Evolutionary conservation across 2,888 invertebrate species (phyloP), one percentile per base, ranked within the genome.

Genomic region (Myopa tessellatipennis): DNA sequence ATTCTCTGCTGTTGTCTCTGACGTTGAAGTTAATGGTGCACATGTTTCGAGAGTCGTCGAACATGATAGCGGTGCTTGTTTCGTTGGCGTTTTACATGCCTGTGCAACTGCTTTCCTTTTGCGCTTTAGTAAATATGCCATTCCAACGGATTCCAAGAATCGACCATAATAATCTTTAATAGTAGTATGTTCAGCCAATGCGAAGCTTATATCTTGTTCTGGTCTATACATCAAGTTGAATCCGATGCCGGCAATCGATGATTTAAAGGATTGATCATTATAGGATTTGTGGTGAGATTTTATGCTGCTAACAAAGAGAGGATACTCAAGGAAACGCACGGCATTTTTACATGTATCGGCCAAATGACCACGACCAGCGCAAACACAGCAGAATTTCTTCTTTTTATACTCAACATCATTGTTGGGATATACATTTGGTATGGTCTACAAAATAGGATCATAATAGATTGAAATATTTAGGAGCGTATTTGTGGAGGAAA

Each of bases 311-410:
- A 83, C 74, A 60, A 77, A 80, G 34, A 61, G 77, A 1, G 85
- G 88, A 82, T 85, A 89, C 70, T 89, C 87, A 12, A 84, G 83
- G n/a, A 87, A 84, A 6, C 86, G 84, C 16, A 85, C 80, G 1
- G 84, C 82, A 76, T 80, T 83, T 16, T 84, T 84, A 74, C 90
- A 90, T n/a, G 84, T 83, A 75, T 90, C 90, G 1, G 88, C 84
- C 40, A 86, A 83, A 84, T 92, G 92, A 0, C 92, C 92, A 14
- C 90, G 90, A 0, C 89, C 87, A 3, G 91, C 90, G 83, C 93
- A 92, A 40, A 91, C 90, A 81, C 92, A 92, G 87, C 92, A 92
- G 83, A 87, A 90, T 82, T 90, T 87, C 70, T 88, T 88, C 26
- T 81, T 79, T 77, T 84, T 87, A 69, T 86, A 86, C 74, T 83